Conservation (phyloP, 2,888 invertebrate genomes). For the Bursaphelenchus okinawaensis region DNA sequence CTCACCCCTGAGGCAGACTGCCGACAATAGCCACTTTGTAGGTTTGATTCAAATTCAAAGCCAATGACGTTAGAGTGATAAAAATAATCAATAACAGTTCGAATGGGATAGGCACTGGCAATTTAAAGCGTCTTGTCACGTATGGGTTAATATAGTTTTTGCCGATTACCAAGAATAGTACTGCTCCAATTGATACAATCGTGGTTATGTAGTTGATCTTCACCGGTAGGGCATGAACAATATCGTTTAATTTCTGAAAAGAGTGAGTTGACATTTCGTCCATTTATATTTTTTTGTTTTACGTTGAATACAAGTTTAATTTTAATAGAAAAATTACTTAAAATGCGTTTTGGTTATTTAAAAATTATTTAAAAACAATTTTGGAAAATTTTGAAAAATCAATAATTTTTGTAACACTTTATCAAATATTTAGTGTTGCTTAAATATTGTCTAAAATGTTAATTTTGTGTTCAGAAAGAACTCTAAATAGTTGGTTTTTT, state of each 20-base stretch:
- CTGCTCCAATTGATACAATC: slow-evolving; percentile 62
- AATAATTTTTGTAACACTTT: no score
- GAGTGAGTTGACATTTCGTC: no score
- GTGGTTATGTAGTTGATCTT: slow-evolving; percentile 61
- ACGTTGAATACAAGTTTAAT: no score
- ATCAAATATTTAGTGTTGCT: no score
- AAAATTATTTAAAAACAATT: no score
- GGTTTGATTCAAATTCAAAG: slow-evolving; percentile 22
- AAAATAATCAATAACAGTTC: slow-evolving; percentile 58
- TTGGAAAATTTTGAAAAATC: no score
- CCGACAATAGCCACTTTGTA: slow-evolving; percentile 13
- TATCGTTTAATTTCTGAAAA: slow-evolving; percentile 62
- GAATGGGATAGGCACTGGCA: slow-evolving; percentile 58
- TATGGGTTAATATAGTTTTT: slow-evolving; percentile 61
- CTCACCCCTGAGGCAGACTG: slow-evolving; percentile 13
- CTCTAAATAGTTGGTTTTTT: no score
- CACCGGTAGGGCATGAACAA: slow-evolving; percentile 67
- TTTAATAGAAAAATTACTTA: no score
- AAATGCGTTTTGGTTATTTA: no score
- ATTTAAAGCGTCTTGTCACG: slow-evolving; percentile 58
- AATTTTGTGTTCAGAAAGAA: no score
- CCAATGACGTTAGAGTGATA: slow-evolving; percentile 58
- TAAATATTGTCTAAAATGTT: no score
- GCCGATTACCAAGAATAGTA: slow-evolving; percentile 51
- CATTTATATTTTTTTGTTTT: no score